Conservation (phyloP, 2,113 vertebrate genomes). For the Carlito syrichta region DNA sequence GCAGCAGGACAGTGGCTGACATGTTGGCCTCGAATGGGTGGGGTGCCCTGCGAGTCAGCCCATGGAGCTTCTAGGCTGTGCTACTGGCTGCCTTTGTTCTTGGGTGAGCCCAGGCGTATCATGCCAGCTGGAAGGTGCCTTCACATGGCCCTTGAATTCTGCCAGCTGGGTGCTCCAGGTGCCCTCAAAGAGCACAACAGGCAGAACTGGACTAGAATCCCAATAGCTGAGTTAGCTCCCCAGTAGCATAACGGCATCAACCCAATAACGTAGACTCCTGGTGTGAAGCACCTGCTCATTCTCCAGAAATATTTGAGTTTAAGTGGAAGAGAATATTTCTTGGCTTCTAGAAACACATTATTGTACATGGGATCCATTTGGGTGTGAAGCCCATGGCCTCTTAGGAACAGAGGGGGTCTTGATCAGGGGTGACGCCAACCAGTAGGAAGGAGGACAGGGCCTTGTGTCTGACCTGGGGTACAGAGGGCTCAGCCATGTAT, state of each 20-base stretch:
- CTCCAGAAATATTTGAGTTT: background rate
- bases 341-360: background rate
- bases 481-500: background rate
- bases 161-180: background rate
- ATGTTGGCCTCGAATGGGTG: background rate
- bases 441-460: background rate
- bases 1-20: background rate
- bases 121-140: background rate
- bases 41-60: background rate
- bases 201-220: background rate
- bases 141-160: background rate
- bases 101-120: background rate
- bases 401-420: background rate
- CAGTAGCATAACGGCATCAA: background rate
- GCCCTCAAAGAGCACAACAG: background rate
- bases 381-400: background rate
- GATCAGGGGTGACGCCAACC: background rate
- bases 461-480: background rate
- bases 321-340: background rate
- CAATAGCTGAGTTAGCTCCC: too few relatives aligned
- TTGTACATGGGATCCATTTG: background rate
- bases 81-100: background rate
- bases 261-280: background rate
- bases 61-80: background rate
- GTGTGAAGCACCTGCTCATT: background rate